Conservation (phyloP, 2,888 invertebrate genomes). For the Heteropelma amictum region DNA sequence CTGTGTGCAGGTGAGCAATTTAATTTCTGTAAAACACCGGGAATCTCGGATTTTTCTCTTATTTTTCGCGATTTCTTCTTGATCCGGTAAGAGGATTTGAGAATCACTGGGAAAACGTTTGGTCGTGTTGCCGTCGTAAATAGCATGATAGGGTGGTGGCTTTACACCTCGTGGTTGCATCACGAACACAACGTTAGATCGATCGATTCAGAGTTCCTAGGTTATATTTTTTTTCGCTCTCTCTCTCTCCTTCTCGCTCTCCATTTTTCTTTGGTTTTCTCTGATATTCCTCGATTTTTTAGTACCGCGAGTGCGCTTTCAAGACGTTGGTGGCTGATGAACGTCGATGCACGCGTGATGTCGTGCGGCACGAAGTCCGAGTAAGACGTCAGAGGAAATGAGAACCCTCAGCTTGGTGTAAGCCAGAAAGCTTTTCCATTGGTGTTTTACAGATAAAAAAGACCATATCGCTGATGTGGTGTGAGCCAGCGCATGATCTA, state of each 20-base stretch:
- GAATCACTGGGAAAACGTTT: conserved; percentile 31
- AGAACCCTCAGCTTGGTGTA: conserved; percentile 3
- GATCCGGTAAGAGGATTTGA: neutral
- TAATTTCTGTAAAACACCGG: too few relatives aligned
- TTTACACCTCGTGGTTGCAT: conserved; percentile 17
- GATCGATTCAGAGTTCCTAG: conserved; percentile 22
- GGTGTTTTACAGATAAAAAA: conserved; percentile 7
- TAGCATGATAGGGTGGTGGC: conserved; percentile 37
- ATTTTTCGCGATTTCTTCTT: neutral
- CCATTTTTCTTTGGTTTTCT: neutral
- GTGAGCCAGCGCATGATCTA: neutral
- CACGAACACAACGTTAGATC: conserved; percentile 23
- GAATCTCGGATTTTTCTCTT: too few relatives aligned
- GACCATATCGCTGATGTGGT: neutral
- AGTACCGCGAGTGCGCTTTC: neutral
- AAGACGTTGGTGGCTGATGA: conserved; percentile 1
- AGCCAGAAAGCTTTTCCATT: neutral
- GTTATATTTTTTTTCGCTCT: conserved; percentile 1
- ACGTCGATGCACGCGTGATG: conserved; percentile 1
- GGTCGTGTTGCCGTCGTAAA: conserved; percentile 25
- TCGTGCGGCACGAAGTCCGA: neutral
- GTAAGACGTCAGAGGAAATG: neutral
- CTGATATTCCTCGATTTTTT: neutral
- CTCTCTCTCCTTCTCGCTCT: neutral
- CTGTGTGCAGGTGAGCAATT: too few relatives aligned